Evolutionary conservation across 2,113 vertebrate species (phyloP), one percentile per base, ranked within the genome.

Genomic region (Thymallus thymallus): DNA sequence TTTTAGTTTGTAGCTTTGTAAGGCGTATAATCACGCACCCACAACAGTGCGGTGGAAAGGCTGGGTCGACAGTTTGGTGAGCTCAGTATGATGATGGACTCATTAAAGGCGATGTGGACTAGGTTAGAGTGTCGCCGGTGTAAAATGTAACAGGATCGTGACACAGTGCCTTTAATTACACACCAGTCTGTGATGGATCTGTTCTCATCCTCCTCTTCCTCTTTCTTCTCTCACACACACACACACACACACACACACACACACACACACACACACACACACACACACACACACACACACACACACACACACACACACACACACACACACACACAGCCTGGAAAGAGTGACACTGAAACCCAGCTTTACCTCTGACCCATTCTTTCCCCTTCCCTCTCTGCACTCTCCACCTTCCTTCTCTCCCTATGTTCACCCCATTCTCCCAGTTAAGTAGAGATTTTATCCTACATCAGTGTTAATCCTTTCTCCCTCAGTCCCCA

Each of bases 121-220:
- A 23, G 24, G n/a, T 56, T 22, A 48, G 58, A 48, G 51, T 78
- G 72, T 72, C 78, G 77, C 71, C 78, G 65, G 58, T 55, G 65
- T 67, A 72, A 82, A 75, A 76, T 81, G 65, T 65, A 79, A 65
- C 80, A 78, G 67, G 13, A 61, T 55, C 58, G 41, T 72, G 71
- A 79, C 61, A 68, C 22, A 72, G 24, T 60, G 24, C n/a, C 75
- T 80, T 86, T 88, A 82, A 84, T 88, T 84, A 86, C 72, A 85
- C 75, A 83, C 71, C 23, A 78, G 77, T 61, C 66, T 23, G 56
- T 80, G 83, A 82, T 71, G 77, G 71, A 58, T 66, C 26, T 77
- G 68, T 58, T 45, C 45, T 23, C 29, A 63, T 63, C 69, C 69
- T 16, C 32, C 14, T 23, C 51, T 51, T 32, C n/a, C 1, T 62